phyloP scores from a whole-genome alignment of 2,888 invertebrate species.

The Nebria salina region DNA sequence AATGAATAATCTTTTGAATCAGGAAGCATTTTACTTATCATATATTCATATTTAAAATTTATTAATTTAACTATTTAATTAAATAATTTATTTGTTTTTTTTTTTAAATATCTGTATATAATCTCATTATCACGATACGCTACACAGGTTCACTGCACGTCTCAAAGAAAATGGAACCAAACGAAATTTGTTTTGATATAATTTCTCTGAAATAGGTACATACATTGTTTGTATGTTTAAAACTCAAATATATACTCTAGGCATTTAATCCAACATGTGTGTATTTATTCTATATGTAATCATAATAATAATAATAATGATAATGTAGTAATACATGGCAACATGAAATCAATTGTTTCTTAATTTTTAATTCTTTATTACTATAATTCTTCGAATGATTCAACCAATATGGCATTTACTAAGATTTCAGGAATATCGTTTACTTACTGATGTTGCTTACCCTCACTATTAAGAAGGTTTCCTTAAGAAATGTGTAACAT shows the following conservation, averaged over 20 bases:
- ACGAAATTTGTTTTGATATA: not conserved
- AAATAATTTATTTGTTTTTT: conserved; percentile 37
- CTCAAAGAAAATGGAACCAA: conserved; percentile 18
- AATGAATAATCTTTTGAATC: conserved; percentile 32
- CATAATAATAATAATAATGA: conserved; percentile 28
- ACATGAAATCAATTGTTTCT: conserved; percentile 30
- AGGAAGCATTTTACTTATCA: conserved; percentile 34
- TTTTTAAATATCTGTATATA: conserved; percentile 34
- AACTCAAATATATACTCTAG: not conserved
- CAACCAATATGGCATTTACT: conserved; percentile 41
- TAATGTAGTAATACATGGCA: conserved; percentile 29
- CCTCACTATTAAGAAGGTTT: not conserved
- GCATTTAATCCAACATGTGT: not conserved
- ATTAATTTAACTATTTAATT: conserved; percentile 45
- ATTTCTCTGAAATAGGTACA: not conserved
- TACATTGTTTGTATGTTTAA: not conserved
- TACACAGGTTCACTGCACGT: conserved; percentile 43
- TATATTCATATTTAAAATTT: conserved; percentile 45
- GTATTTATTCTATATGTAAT: not conserved
- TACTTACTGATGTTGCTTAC: conserved; percentile 27
- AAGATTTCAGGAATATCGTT: conserved; percentile 30
- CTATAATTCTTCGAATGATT: conserved; percentile 17
- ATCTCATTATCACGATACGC: conserved; percentile 41
- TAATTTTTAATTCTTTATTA: conserved; percentile 7
- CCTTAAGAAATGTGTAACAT: not conserved